Evolutionary conservation across 2,888 invertebrate genomes (phyloP).

Genomic region (Diabrotica balteata): DNA sequence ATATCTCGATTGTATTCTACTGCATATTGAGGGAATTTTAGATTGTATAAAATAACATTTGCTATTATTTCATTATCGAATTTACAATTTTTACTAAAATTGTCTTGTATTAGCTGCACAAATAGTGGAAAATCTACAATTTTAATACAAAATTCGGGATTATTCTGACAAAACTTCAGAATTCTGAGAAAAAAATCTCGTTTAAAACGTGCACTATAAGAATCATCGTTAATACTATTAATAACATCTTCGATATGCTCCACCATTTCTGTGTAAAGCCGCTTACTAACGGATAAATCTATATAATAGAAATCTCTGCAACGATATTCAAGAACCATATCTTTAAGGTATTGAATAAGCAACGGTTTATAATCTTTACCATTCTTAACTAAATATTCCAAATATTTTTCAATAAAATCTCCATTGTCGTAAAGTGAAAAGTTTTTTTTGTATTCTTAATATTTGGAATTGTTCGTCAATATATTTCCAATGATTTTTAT

Average conservation of each 20-base stretch:
- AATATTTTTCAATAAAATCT: conserved; percentile 25
- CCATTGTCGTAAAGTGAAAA: conserved; percentile 10
- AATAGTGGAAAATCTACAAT: conserved; percentile 20
- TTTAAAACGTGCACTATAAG: neutral
- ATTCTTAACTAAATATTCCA: conserved; percentile 37
- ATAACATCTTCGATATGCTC: neutral
- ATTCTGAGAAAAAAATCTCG: conserved; percentile 2
- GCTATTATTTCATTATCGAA: neutral
- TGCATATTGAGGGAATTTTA: neutral
- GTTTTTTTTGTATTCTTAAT: conserved; percentile 27
- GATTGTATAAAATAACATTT: conserved; percentile 15
- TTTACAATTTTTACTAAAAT: conserved; percentile 9
- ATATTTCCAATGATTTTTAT: conserved; percentile 41
- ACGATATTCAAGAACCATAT: conserved; percentile 6
- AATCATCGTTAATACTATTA: neutral
- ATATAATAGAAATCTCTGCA: neutral
- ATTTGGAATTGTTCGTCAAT: conserved; percentile 38
- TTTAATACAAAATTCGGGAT: conserved; percentile 25
- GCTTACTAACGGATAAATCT: neutral
- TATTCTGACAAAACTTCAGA: conserved; percentile 17
- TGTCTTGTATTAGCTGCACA: conserved; percentile 1
- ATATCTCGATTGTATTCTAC: neutral
- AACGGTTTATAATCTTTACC: conserved; percentile 27
- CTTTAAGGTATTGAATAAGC: conserved; percentile 28
- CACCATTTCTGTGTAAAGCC: neutral